Base-by-base conservation (phyloP, 37 sponge, comb jelly and placozoan genomes). In the Bolinopsis microptera region DNA sequence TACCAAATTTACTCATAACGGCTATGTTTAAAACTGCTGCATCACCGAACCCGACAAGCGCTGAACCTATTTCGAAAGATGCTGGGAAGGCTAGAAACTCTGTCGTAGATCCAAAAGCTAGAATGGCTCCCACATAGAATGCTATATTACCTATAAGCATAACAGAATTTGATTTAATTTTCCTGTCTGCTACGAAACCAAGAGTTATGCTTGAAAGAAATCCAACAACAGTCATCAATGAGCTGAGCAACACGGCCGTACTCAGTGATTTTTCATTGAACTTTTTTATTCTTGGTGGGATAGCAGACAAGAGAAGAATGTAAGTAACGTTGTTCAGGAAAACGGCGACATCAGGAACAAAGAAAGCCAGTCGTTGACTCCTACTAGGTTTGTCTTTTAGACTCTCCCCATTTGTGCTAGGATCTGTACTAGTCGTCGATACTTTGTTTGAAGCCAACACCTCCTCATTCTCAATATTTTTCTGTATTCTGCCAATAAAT, bases 271-370 rank as follows among this genome's bases (percentile, higher is more conserved):
- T 27, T 34, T 32, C 80, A 5, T 31, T 35, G 36, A 22, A 77
- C 5, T 32, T 77, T 18, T 32, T 36, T 22, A 77, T 77, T 34
- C 80, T 77, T 77, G 80, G 33, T 35, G 80, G 80, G 21, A 77
- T 28, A 36, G 80, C 1, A 34, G 3, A 77, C 1, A 13, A 35
- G 27, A 77, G 33, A 27, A 77, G 33, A 36, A 13, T 33, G 35
- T 33, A 77, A 34, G 37, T 77, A 2, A 35, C 37, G 35, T 77
- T 77, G 3, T 35, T 77, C 27, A 35, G 21, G 80, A 77, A 77
- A 32, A 32, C 21, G 9, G 37, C 21, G 36, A 77, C 35, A 35
- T 77, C 80, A 35, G 80, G 80, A 13, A 18, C 32, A 35, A 32
- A 77, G 36, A 77, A 77, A 1, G 80, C 36, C 13, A 77, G 32